These are phyloP conservation scores for Trachelus iudaicus DNA, from an alignment of 2,888 invertebrate species.

Conservation along the genomic window DNA sequence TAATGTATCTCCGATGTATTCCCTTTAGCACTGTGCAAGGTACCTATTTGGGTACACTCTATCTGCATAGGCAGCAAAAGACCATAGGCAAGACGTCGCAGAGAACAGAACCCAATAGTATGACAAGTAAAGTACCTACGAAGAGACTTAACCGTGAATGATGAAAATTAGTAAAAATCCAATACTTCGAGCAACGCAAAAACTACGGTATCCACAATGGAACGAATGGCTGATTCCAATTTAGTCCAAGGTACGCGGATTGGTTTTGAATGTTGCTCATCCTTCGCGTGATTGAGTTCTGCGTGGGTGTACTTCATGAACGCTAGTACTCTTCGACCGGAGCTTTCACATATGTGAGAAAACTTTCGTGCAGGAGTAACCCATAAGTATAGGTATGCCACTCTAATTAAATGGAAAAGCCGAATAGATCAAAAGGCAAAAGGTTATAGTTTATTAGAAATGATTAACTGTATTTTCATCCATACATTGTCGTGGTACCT, in stretches of 20 bases:
- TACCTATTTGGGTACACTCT: conserved; percentile 27
- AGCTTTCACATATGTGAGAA: background rate
- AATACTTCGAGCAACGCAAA: background rate
- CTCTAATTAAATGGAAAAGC: background rate
- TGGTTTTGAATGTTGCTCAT: conserved; percentile 45
- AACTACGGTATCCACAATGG: background rate
- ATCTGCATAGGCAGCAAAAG: conserved; percentile 15
- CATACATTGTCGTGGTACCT: background rate
- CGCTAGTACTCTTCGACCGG: conserved; percentile 27
- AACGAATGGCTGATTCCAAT: conserved; percentile 39
- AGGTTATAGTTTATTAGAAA: background rate
- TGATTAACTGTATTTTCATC: background rate
- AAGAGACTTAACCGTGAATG: background rate
- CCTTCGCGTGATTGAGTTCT: conserved; percentile 43
- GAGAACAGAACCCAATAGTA: background rate
- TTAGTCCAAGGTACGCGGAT: conserved; percentile 42
- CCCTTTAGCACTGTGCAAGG: conserved; percentile 12
- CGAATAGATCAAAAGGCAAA: background rate
- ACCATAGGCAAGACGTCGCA: background rate
- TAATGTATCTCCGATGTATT: conserved; percentile 14
- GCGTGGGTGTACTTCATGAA: conserved; percentile 40
- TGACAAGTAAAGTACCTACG: background rate
- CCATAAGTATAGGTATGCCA: background rate
- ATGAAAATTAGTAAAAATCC: background rate
- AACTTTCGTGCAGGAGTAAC: background rate